Conservation (phyloP, 2,888 invertebrate species). For the Melieria picta region DNA sequence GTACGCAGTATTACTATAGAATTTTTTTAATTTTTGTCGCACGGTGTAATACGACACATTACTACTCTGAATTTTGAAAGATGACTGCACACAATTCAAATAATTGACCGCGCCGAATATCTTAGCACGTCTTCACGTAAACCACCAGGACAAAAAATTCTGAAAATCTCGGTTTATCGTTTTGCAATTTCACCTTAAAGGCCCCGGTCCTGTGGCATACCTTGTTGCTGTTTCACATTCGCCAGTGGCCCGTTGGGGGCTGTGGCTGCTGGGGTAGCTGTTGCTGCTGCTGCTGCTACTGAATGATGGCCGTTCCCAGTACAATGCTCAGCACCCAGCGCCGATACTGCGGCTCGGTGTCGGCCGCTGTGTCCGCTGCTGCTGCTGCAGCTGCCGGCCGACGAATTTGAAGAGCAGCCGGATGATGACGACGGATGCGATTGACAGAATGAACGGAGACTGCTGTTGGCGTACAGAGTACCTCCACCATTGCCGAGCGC, state of each 20-base stretch:
- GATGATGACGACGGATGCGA: constrained; percentile 47
- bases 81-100: no score
- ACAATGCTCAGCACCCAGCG: constrained; percentile 49
- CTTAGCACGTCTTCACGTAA: no score
- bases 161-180: not conserved
- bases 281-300: constrained; percentile 34
- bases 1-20: no score
- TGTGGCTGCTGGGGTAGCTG: constrained; percentile 37
- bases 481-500: constrained; percentile 63
- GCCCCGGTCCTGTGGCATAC: constrained; percentile 22
- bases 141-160: not conserved
- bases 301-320: constrained; percentile 48
- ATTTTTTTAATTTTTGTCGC: no score
- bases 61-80: no score
- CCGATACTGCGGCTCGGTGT: constrained; percentile 34
- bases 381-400: constrained; percentile 49
- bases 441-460: constrained; percentile 61
- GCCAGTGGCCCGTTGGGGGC: constrained; percentile 35
- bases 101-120: no score
- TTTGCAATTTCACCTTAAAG: not conserved
- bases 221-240: constrained; percentile 37
- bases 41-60: no score
- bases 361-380: constrained; percentile 26
- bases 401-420: constrained; percentile 48
- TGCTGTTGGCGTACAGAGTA: constrained; percentile 61